A percentile compares a stretch with the other conserved stretches of the same genome.
These are phyloP conservation scores for Phania funesta DNA, from an alignment of 2,888 invertebrate species.

Conservation along the genomic window DNA sequence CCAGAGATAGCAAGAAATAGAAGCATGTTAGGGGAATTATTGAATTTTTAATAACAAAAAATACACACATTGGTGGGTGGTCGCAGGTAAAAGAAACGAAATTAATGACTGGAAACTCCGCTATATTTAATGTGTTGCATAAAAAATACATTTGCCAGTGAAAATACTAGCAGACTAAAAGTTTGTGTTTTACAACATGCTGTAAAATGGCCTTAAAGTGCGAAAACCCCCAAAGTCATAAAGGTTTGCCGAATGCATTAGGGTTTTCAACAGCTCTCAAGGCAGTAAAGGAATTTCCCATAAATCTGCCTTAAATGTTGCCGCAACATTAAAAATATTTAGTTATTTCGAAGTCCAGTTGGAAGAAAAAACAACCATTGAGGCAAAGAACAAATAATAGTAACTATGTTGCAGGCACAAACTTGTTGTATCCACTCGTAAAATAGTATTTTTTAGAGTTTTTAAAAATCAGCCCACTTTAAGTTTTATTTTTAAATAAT, in stretches of 20 bases:
- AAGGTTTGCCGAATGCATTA: not conserved
- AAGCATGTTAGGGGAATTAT: slow-evolving; percentile 48
- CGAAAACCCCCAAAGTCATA: no score
- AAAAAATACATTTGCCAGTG: no score
- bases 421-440: no score
- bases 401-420: not conserved
- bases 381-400: not conserved
- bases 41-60: slow-evolving; percentile 9
- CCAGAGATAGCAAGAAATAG: not conserved
- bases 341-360: not conserved
- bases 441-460: no score
- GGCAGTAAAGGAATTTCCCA: slow-evolving; percentile 30
- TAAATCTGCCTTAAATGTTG: slow-evolving; percentile 33
- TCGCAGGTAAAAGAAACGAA: no score
- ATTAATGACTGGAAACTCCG: no score
- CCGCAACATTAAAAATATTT: slow-evolving; percentile 16
- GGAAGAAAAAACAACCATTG: not conserved
- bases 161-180: no score
- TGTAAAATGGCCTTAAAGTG: not conserved
- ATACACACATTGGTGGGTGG: no score
- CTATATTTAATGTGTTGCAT: no score
- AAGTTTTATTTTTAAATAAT: no score
- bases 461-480: no score
- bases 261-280: not conserved
- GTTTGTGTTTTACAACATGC: not conserved